Evolutionary conservation across 2,113 vertebrate genomes (phyloP), one percentile per base, ranked within the genome.

Genomic region (Barnardius zonarius): DNA sequence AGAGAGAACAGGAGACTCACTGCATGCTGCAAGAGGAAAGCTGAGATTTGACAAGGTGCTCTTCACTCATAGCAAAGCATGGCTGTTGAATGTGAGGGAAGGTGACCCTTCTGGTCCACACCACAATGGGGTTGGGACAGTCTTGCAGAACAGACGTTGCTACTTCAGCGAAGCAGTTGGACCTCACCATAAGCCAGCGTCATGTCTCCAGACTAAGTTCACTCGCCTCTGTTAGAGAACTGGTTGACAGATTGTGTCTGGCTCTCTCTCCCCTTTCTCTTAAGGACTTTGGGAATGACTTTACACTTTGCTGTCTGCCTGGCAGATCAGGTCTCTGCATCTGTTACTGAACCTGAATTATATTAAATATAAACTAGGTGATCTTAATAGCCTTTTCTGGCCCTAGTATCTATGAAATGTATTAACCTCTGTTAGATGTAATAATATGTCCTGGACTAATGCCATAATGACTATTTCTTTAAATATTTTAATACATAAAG

Each of bases 401-500:
- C 66, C 89, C 48, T 52, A 57, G 63, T 95, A 79, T 62, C 25
- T 64, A 46, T 92, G 66, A 91, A 76, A 73, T 54, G 7, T 77
- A 73, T 95, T 93, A 91, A 89, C 57, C 54, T 89, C 59, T 68
- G 54, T 27, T 64, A 77, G 72, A 75, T 80, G 64, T 67, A 93
- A 92, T 93, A 93, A 75, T 51, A 62, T 57, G 79, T 89, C 93
- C 44, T 74, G 73, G 66, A 72, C 19, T 92, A 84, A 94, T 57
- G 78, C 69, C 15, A 44, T 90, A 84, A 94, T 94, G 25, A 88
- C 81, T 93, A 68, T 84, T 96, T 92, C 74, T 73, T 86, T 82
- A 93, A 94, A 85, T 86, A 93, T 91, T 93, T 93, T 83, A 95
- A 82, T 92, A 91, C 6, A 39, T 87, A 59, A 85, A 96, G 12